These are phyloP conservation scores for Malurus splendens DNA, from an alignment of 2,797 vertebrate species.

Conservation along the genomic window DNA sequence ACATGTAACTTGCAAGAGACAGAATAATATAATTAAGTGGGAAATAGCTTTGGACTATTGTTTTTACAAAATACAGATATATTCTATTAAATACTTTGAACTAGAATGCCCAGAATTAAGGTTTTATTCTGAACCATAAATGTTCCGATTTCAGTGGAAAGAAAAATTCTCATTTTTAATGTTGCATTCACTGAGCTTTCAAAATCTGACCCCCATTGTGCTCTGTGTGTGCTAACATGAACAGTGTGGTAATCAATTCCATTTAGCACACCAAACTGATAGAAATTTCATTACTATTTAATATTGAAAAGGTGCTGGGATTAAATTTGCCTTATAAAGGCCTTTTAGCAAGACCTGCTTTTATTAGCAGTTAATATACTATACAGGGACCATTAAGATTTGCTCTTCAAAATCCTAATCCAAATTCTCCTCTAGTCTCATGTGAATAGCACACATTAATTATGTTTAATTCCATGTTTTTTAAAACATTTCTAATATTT, in stretches of 20 bases:
- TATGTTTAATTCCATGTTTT: not conserved
- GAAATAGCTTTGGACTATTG: not conserved
- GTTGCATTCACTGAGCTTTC: not conserved
- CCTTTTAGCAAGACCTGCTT: not conserved
- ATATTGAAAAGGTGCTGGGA: conserved; percentile 30
- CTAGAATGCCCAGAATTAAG: not conserved
- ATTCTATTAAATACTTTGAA: not conserved
- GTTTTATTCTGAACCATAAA: not conserved
- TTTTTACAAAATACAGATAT: not conserved
- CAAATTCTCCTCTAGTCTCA: not conserved
- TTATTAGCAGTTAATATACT: not conserved
- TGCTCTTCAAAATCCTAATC: conserved; percentile 10
- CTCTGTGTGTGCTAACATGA: conserved; percentile 23
- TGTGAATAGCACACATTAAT: not conserved
- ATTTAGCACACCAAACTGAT: conserved; percentile 31
- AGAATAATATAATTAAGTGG: not conserved
- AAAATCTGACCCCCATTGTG: not conserved
- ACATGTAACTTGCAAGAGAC: fast-evolving
- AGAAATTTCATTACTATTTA: conserved; percentile 49
- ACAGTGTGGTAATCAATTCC: conserved; percentile 34
- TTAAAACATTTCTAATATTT: not conserved
- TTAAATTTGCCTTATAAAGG: conserved; percentile 20
- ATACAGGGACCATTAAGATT: not conserved
- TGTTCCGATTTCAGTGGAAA: not conserved
- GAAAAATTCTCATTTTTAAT: not conserved